Evolutionary conservation across 2,797 vertebrate species (phyloP), one percentile per base, ranked within the genome.

Genomic region (Phylloscopus collybita): DNA sequence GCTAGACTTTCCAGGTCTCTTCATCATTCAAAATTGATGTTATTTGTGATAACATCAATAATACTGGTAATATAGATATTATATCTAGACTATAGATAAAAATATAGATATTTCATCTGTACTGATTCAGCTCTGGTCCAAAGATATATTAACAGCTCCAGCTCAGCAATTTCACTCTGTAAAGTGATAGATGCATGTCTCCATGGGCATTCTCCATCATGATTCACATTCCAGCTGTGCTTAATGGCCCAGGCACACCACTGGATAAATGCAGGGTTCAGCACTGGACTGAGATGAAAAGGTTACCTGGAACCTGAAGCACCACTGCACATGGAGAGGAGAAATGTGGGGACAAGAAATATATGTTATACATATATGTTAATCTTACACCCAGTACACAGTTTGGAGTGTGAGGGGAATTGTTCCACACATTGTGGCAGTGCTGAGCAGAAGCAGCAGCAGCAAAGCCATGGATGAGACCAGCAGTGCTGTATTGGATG

Each of bases 311-410:
- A 72, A 80, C 11, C 27, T 86, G n/a, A 90, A 71, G 23, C 1
- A 11, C 11, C 69, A 67, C 25, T 11, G 30, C 1, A 6, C 50
- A 47, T 4, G 17, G 53, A 74, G 29, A 70, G 27, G 8, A 74
- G 62, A 84, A 65, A 67, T 0, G 19, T 16, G 71, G 36, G 36
- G 44, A 70, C 53, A 66, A 62, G 61, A 79, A 27, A 84, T 34
- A 34, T 34, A 34, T 34, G 34, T 34, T 34, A 34, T 34, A 34
- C 34, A 34, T 34, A 34, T 34, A 62, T 21, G 14, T 26, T 78
- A 61, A 16, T 53, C 36, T 50, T 27, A 81, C 0, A 0, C 5
- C 36, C 3, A 22, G 6, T 30, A 34, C 18, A 59, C 13, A 26
- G n/a, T 32, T 14, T 38, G 23, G 45, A 69, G 18, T 17, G 25